A percentile compares a stretch with the other conserved stretches of the same genome.
Evolutionary conservation across 2,888 invertebrate species (phyloP).

Genomic region (Ypsolopha scabrella): DNA sequence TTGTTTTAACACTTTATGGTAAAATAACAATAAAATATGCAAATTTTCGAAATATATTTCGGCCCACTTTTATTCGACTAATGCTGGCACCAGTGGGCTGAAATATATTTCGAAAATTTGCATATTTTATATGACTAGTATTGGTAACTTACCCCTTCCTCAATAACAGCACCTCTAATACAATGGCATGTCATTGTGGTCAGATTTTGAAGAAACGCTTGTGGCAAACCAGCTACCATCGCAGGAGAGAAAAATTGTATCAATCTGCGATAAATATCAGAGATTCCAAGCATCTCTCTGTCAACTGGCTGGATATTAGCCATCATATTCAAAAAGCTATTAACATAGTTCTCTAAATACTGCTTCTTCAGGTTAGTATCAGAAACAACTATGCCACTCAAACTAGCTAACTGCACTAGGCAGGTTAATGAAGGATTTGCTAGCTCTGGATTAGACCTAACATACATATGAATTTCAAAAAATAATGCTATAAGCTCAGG

Average conservation of each 20-base stretch:
- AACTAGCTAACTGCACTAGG: conserved; percentile 78
- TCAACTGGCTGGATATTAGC: conserved; percentile 51
- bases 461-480: conserved; percentile 86
- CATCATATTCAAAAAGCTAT: conserved; percentile 54
- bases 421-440: conserved; percentile 85
- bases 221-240: conserved; percentile 50
- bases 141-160: conserved; percentile 48
- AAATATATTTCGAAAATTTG: too few species aligned
- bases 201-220: conserved; percentile 51
- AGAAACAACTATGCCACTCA: conserved; percentile 50
- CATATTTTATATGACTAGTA: too few species aligned
- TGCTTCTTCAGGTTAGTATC: conserved; percentile 46
- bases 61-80: too few species aligned
- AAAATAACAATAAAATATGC: too few species aligned
- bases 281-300: conserved; percentile 54
- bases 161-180: conserved; percentile 52
- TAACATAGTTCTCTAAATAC: conserved; percentile 58
- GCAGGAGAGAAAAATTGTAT: conserved; percentile 54
- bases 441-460: conserved; percentile 79
- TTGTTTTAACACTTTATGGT: too few species aligned
- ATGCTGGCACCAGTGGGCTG: too few species aligned
- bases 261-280: conserved; percentile 56
- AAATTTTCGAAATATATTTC: too few species aligned
- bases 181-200: conserved; percentile 54
- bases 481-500: conserved; percentile 81